These are phyloP conservation scores for Amphiduros pacificus DNA, from an alignment of 2,888 invertebrate species.

Conservation along the genomic window DNA sequence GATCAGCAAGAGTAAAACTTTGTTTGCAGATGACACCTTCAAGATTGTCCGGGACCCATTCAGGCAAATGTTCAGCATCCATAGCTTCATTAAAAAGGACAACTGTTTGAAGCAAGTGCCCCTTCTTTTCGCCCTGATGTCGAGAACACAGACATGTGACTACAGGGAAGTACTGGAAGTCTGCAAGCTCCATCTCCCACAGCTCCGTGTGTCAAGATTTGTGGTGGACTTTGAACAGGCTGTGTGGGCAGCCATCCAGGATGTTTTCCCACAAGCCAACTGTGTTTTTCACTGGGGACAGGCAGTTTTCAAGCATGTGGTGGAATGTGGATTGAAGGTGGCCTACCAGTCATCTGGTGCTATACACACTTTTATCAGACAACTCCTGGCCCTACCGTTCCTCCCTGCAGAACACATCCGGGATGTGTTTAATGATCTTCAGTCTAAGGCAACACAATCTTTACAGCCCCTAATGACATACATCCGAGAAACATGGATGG, in stretches of 20 bases:
- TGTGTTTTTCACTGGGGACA: constrained; percentile 5
- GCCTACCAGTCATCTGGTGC: background rate
- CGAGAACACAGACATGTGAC: background rate
- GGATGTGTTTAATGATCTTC: background rate
- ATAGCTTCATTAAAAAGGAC: background rate
- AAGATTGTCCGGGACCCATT: constrained; percentile 15
- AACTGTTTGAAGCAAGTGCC: constrained; percentile 11
- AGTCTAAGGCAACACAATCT: no score
- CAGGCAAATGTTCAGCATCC: constrained; percentile 9
- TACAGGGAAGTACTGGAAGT: background rate
- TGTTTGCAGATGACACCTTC: constrained; percentile 20
- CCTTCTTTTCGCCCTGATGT: constrained; percentile 9
- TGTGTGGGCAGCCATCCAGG: constrained; percentile 7
- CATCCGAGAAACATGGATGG: background rate
- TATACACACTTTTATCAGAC: background rate
- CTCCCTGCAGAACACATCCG: constrained; percentile 4
- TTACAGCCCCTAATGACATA: background rate
- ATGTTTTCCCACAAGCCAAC: no score
- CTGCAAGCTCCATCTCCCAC: background rate
- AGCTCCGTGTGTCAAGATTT: background rate
- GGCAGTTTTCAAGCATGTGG: background rate
- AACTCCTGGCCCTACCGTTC: constrained; percentile 3
- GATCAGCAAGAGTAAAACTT: constrained; percentile 5
- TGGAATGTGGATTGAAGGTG: background rate
- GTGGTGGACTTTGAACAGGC: constrained; percentile 16